These are phyloP conservation scores for Candoia aspera DNA, from an alignment of 2,113 vertebrate species.

Conservation along the genomic window DNA sequence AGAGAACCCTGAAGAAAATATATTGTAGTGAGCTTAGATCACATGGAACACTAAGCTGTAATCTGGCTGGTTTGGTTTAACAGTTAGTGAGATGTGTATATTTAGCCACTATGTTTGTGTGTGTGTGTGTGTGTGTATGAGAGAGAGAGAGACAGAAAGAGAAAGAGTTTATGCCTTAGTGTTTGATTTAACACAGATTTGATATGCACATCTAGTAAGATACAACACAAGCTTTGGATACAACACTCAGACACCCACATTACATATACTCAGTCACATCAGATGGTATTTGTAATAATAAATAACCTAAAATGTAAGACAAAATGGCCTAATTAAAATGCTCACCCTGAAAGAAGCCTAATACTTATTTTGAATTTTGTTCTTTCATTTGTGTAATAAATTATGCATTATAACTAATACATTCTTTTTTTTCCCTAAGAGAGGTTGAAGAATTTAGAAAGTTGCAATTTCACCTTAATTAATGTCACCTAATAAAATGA, in stretches of 20 bases:
- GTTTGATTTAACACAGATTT: too few relatives aligned
- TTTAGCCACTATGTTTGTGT: too few relatives aligned
- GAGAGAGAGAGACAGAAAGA: too few relatives aligned
- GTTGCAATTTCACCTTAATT: constrained; percentile 34
- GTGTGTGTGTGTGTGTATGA: too few relatives aligned
- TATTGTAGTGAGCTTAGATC: too few relatives aligned
- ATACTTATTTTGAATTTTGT: neutral
- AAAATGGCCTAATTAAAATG: constrained; percentile 7
- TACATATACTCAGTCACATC: neutral
- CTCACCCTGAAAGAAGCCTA: neutral
- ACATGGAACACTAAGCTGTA: too few relatives aligned
- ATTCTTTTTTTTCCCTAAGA: constrained; percentile 30
- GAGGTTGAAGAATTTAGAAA: neutral
- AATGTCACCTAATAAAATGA: neutral
- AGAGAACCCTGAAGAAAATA: too few relatives aligned
- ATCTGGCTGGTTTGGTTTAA: too few relatives aligned
- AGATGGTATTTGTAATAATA: neutral
- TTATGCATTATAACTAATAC: constrained; percentile 22
- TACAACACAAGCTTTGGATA: neutral
- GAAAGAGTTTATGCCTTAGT: too few relatives aligned
- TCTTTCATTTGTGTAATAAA: neutral
- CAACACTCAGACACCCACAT: neutral
- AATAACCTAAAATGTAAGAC: neutral
- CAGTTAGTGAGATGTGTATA: too few relatives aligned
- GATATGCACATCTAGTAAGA: too few relatives aligned